These are phyloP conservation scores for Ectemnius continuus DNA, from an alignment of 2,888 invertebrate genomes.

Conservation along the genomic window DNA sequence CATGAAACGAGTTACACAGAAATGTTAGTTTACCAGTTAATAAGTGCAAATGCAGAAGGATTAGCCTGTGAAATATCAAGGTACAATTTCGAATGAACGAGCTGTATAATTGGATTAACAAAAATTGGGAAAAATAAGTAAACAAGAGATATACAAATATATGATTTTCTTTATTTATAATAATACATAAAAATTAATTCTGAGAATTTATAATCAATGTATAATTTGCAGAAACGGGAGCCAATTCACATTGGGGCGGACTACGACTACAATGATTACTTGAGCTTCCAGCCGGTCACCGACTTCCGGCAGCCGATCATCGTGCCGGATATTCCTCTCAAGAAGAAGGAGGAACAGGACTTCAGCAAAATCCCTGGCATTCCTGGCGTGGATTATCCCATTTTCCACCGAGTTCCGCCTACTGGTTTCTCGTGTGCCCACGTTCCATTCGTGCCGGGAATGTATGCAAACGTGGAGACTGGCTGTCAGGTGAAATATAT, in stretches of 20 bases:
- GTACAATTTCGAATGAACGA: too few species aligned
- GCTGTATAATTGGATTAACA: too few species aligned
- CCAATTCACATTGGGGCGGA: slow-evolving; percentile 28
- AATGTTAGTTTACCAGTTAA: not conserved
- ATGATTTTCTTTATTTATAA: not conserved
- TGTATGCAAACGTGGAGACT: slow-evolving; percentile 94
- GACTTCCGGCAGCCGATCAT: slow-evolving; percentile 57
- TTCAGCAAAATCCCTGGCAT: slow-evolving; percentile 89
- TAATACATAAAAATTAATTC: not conserved
- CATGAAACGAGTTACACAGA: too few species aligned
- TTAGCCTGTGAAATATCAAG: too few species aligned
- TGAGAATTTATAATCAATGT: slow-evolving; percentile 9
- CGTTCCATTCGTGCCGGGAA: slow-evolving; percentile 90
- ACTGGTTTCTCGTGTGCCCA: slow-evolving; percentile 89
- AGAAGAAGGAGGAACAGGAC: slow-evolving; percentile 84
- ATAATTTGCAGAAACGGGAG: slow-evolving; percentile 45
- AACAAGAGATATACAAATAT: too few species aligned
- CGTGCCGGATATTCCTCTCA: slow-evolving; percentile 59
- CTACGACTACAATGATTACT: slow-evolving; percentile 59
- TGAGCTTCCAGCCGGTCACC: slow-evolving; percentile 61
- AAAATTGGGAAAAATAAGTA: too few species aligned
- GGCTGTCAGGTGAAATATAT: slow-evolving; percentile 85
- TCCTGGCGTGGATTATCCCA: slow-evolving; percentile 90
- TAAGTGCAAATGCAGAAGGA: too few species aligned
- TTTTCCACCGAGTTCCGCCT: slow-evolving; percentile 87